These are phyloP conservation scores for Nasonia longicornis DNA, from an alignment of 1,140 invertebrate genomes.

Conservation along the genomic window DNA sequence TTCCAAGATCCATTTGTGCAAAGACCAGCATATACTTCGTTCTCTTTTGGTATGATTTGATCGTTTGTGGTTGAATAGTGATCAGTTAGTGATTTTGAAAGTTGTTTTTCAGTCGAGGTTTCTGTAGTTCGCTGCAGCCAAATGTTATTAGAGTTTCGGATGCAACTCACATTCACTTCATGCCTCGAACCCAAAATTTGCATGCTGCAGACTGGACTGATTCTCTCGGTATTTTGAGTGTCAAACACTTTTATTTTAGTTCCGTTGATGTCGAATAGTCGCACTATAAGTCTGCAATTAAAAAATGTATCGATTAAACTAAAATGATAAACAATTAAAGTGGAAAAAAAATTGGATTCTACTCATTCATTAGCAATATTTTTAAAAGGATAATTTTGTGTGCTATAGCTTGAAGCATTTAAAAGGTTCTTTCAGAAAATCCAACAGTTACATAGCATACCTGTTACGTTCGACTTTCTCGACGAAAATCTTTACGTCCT, in stretches of 20 bases:
- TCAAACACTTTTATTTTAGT: constrained; percentile 70
- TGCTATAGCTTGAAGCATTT: too few relatives aligned
- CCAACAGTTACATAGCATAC: constrained; percentile 57
- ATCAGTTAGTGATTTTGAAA: constrained; percentile 71
- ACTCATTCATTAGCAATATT: neutral
- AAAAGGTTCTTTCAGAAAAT: too few relatives aligned
- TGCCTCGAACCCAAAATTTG: constrained; percentile 71
- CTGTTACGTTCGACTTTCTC: constrained; percentile 71
- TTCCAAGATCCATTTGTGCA: constrained; percentile 74
- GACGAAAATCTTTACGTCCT: constrained; percentile 70
- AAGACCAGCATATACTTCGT: constrained; percentile 73
- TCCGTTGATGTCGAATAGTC: constrained; percentile 72
- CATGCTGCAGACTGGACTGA: constrained; percentile 70
- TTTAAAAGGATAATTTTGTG: too few relatives aligned
- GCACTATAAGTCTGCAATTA: constrained; percentile 71
- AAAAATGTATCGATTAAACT: constrained; percentile 21
- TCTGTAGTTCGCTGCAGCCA: constrained; percentile 73
- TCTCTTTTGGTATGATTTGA: constrained; percentile 58
- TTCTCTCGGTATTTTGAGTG: constrained; percentile 66
- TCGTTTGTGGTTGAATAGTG: constrained; percentile 70
- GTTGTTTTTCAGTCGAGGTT: constrained; percentile 59
- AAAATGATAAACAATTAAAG: neutral
- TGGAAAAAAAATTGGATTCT: neutral
- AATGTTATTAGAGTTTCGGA: constrained; percentile 69
- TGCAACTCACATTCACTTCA: constrained; percentile 67